Conservation (phyloP, 2,888 invertebrate genomes). For the Pyralis farinalis region DNA sequence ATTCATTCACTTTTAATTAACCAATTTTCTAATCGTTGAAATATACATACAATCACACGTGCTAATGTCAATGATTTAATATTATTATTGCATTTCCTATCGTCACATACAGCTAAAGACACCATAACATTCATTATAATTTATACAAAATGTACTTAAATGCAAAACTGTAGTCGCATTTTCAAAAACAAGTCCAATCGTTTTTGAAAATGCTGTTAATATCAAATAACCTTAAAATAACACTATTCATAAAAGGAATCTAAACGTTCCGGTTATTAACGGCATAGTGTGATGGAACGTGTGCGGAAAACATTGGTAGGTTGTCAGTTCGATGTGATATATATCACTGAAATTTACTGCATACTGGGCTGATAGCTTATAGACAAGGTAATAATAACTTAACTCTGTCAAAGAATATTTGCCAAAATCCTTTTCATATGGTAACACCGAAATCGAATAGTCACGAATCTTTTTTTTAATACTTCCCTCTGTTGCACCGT, state of each 20-base stretch:
- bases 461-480: too few relatives aligned
- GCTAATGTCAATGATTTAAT: constrained; percentile 12
- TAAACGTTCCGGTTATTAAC: background rate
- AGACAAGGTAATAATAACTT: too few relatives aligned
- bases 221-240: constrained; percentile 5
- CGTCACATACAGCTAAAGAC: background rate
- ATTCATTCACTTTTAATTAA: background rate
- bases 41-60: constrained; percentile 9
- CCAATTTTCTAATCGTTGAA: background rate
- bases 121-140: background rate
- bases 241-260: constrained; percentile 1
- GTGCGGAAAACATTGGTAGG: too few relatives aligned
- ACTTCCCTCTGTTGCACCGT: too few relatives aligned
- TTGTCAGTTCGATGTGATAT: too few relatives aligned
- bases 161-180: constrained; percentile 8
- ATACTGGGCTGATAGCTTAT: too few relatives aligned
- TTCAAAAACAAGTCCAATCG: constrained; percentile 7
- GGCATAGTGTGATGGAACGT: background rate
- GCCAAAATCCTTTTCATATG: too few relatives aligned
- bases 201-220: constrained; percentile 3
- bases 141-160: constrained; percentile 6
- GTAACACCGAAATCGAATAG: too few relatives aligned
- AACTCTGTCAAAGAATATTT: too few relatives aligned
- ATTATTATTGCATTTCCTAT: constrained; percentile 13
- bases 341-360: too few relatives aligned